Evolutionary conservation across 2,888 invertebrate species (phyloP).

Genomic region (Cataglyphis livida): DNA sequence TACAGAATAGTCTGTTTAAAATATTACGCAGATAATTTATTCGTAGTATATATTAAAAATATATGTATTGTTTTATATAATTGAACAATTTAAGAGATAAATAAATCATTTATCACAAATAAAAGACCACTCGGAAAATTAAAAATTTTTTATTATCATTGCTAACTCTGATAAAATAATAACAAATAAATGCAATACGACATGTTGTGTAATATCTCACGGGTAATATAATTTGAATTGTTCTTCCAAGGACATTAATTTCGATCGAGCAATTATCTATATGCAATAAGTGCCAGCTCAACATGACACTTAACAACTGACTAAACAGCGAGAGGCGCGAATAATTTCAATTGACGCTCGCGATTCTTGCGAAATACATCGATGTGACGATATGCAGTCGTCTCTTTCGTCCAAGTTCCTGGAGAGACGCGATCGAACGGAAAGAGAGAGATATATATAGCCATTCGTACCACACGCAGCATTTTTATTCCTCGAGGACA

Average conservation of each 20-base stretch:
- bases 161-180: not conserved
- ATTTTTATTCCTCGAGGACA: conserved; percentile 51
- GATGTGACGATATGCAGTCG: not conserved
- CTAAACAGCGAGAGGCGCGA: not conserved
- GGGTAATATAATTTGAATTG: not conserved
- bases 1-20: not conserved
- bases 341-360: not conserved
- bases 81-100: not conserved
- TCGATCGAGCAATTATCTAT: not conserved
- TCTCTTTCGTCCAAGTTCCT: not conserved
- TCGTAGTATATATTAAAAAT: not conserved
- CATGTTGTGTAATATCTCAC: not conserved
- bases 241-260: not conserved
- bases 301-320: not conserved
- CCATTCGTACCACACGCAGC: conserved; percentile 51
- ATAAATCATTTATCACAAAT: not conserved
- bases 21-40: not conserved
- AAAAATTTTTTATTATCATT: not conserved
- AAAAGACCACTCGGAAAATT: not conserved
- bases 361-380: not conserved
- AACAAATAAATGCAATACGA: not conserved
- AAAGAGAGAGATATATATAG: conserved; percentile 40
- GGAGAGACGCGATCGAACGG: not conserved
- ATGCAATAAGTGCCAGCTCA: not conserved
- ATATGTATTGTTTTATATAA: not conserved